Evolutionary conservation across 2,888 invertebrate genomes (phyloP).

Genomic region (Danaus chrysippus): DNA sequence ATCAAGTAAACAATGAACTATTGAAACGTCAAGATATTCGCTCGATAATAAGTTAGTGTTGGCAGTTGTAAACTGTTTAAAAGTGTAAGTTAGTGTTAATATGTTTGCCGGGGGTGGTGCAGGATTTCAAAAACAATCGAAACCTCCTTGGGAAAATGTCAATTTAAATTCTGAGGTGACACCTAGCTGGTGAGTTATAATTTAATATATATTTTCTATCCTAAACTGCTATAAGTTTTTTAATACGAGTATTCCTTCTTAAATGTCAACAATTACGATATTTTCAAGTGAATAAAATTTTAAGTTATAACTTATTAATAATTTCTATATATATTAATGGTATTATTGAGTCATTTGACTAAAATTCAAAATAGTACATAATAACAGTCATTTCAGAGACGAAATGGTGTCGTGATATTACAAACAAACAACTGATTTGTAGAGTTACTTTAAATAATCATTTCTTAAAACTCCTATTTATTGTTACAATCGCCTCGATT

Average conservation of each 20-base stretch:
- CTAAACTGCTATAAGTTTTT: not conserved
- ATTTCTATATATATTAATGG: too few species aligned
- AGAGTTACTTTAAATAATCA: too few species aligned
- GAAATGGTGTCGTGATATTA: too few species aligned
- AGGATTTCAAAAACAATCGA: slow-evolving; percentile 68
- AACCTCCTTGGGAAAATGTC: slow-evolving; percentile 64
- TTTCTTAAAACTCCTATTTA: too few species aligned
- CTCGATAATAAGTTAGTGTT: slow-evolving; percentile 18
- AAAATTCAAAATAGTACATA: too few species aligned
- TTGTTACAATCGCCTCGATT: too few species aligned
- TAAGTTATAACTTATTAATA: too few species aligned
- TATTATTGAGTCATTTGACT: too few species aligned
- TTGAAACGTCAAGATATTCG: slow-evolving; percentile 19
- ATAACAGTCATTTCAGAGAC: too few species aligned
- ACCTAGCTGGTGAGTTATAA: slow-evolving; percentile 52
- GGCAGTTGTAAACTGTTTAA: slow-evolving; percentile 20
- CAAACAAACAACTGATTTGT: too few species aligned
- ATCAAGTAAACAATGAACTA: slow-evolving; percentile 39
- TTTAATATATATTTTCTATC: not conserved
- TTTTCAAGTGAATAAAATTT: too few species aligned
- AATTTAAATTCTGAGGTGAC: slow-evolving; percentile 48
- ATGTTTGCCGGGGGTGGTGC: slow-evolving; percentile 73
- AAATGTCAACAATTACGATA: too few species aligned
- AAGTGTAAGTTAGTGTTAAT: slow-evolving; percentile 6
- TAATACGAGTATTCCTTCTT: not conserved